Evolutionary conservation across 2,888 invertebrate species (phyloP), one percentile per base, ranked within the genome.

Genomic region (Melinaea menophilus): DNA sequence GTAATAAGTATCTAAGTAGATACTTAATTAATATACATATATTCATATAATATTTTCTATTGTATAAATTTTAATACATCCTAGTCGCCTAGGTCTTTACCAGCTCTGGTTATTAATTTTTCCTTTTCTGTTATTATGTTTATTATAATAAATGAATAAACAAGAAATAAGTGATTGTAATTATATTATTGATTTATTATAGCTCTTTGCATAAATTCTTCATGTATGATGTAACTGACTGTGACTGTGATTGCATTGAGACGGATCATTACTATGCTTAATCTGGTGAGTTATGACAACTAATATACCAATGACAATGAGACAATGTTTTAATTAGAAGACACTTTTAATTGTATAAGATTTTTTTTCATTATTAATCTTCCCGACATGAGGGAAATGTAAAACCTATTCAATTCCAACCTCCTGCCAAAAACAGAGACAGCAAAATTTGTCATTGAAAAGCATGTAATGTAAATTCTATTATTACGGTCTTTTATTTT

Each of bases 401-500:
- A 58, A 59, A 46, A 63, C 37, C 33, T 58, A 84, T 80, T 83
- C 82, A 81, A 81, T 79, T 81, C 78, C 79, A 79, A 71, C 82
- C 82, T 82, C 82, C 85, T 88, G 88, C 81, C 90, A 89, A 82
- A 84, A 86, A 80, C 89, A 89, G 85, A 82, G 81, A 80, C 80
- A 78, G 82, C 76, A 84, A 84, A 88, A 81, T 87, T 86, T 87
- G 82, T 88, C 86, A 86, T 85, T 89, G 84, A 85, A 82, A 82
- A 85, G 84, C 86, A 86, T 84, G 88, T 87, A 87, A 87, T 85
- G 88, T 88, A 88, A 89, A 90, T 90, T 90, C 89, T 89, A 90
- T 90, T 90, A 90, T 90, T 86, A 87, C 86, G 85, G 86, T 81
- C 88, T 90, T 90, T 90, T 90, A 90, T 90, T 90, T 90, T 90